Base-by-base conservation (phyloP, 2,797 vertebrate genomes). In the Typhlichthys subterraneus region DNA sequence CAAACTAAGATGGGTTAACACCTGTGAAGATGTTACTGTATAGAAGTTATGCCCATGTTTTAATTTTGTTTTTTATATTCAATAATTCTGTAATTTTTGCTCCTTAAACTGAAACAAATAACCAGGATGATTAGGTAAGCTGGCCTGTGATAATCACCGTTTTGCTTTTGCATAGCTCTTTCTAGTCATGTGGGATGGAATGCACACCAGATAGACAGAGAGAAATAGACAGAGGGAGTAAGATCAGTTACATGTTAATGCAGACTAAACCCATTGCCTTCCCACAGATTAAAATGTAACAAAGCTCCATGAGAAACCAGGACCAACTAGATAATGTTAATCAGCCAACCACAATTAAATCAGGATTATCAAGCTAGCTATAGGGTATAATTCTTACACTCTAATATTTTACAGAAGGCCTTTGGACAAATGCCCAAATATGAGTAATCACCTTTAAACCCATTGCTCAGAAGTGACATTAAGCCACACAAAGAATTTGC, bases 261-360 rank as follows among this genome's bases (percentile, higher is more conserved):
- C 72, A 65, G 63, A 29, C 33, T 76, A 72, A 82, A 67, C 74
- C 70, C 66, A 63, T 69, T 78, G 73, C 72, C 66, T 79, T 76
- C 71, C 13, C 71, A 33, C 12, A 10, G 15, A 10, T 70, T 63
- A 47, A 72, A 70, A 70, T 65, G 69, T 68, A 83, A 77, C 81
- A 77, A 81, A 88, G 70, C 70, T 59, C 73, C 80, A 72, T 78
- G 77, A 83, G 83, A 84, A 87, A 82, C 74, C 65, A 63, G 38
- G 2, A 53, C 61, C 61, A 71, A 82, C 80, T 17, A 81, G 79
- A 86, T 79, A 69, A 81, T 52, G 76, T 77, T 85, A 85, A 87
- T 87, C 73, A 87, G 66, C 47, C 79, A 15, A 76, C 67, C 70
- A 83, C 82, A 89, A 90, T 89, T 88, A 89, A 89, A 91, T 80